Percentiles rank a stretch among this genome's conserved stretches.
Conservation (phyloP, 2,888 invertebrate species). For the Spilarctia lutea region DNA sequence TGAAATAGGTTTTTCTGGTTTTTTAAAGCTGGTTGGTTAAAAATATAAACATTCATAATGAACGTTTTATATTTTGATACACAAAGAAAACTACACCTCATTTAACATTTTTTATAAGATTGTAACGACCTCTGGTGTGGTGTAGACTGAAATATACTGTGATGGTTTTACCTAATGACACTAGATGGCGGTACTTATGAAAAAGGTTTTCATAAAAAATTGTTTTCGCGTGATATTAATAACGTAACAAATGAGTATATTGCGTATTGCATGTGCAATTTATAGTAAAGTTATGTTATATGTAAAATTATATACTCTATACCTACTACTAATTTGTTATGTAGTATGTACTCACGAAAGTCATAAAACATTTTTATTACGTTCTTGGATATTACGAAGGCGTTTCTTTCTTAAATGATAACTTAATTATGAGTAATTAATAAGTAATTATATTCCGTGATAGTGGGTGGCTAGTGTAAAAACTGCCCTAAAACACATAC, state of each 20-base stretch:
- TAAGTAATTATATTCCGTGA: too few species aligned
- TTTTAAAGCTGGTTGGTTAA: background rate
- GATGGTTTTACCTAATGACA: background rate
- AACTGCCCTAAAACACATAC: too few species aligned
- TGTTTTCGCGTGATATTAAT: background rate
- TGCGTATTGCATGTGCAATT: too few species aligned
- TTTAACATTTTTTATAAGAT: background rate
- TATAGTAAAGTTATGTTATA: too few species aligned
- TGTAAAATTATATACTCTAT: too few species aligned
- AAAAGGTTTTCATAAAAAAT: background rate
- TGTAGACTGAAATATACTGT: background rate
- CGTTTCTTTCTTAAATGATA: too few species aligned
- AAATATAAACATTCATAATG: conserved; percentile 16
- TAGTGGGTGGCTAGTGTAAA: too few species aligned
- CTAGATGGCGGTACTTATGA: conserved; percentile 32
- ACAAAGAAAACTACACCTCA: conserved; percentile 1
- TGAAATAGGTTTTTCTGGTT: background rate
- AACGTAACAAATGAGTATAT: background rate
- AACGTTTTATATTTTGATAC: conserved; percentile 20
- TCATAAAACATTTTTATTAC: too few species aligned
- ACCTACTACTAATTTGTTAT: too few species aligned
- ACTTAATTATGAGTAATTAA: too few species aligned
- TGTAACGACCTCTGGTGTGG: conserved; percentile 33
- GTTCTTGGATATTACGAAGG: too few species aligned
- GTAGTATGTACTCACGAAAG: too few species aligned